A percentile compares a stretch with the other conserved stretches of the same genome.
Conservation (phyloP, 1,140 invertebrate genomes). For the Drosophila insularis region DNA sequence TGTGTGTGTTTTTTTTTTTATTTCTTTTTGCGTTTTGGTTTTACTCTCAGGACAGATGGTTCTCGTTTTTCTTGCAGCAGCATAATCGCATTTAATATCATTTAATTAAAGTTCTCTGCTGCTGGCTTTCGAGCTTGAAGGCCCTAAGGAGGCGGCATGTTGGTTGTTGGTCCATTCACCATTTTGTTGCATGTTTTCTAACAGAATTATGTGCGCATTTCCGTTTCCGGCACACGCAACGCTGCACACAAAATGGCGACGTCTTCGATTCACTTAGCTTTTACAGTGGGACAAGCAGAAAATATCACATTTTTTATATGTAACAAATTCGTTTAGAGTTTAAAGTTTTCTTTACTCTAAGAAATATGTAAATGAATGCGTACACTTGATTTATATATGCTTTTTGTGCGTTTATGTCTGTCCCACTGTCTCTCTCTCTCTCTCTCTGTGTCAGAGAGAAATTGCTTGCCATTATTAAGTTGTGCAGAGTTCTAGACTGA, state of each 20-base stretch:
- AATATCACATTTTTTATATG: background rate
- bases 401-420: background rate
- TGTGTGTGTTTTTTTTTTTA: no score
- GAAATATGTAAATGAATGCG: no score
- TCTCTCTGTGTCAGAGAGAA: constrained; percentile 13
- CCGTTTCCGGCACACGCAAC: constrained; percentile 65
- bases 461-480: constrained; percentile 46
- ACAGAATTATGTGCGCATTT: constrained; percentile 71
- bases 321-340: no score
- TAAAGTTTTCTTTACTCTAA: background rate
- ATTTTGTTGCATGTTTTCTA: constrained; percentile 54
- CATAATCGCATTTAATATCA: constrained; percentile 63
- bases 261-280: constrained; percentile 33
- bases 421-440: constrained; percentile 19
- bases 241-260: constrained; percentile 49
- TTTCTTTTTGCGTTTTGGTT: background rate
- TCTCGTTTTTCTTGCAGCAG: background rate
- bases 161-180: constrained; percentile 25
- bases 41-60: background rate
- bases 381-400: background rate
- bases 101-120: constrained; percentile 67
- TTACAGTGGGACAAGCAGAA: constrained; percentile 27
- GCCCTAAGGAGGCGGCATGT: background rate
- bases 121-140: constrained; percentile 3
- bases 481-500: background rate